A percentile compares a stretch with the other conserved stretches of the same genome.
These are phyloP conservation scores for Prosapia bicincta DNA, from an alignment of 2,888 invertebrate genomes.

Conservation along the genomic window DNA sequence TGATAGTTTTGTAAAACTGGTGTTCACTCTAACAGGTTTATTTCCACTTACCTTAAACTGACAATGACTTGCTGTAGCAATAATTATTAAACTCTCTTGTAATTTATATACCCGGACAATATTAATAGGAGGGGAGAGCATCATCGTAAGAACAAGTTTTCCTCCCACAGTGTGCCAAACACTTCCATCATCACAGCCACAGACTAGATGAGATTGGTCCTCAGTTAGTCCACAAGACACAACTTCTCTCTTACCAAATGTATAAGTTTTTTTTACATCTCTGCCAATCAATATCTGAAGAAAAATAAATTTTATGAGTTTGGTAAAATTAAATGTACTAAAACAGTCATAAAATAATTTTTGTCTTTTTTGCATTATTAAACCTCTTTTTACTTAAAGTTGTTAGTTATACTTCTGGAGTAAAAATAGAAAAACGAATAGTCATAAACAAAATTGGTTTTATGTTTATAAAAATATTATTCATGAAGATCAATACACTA, in stretches of 20 bases:
- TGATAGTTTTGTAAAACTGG: too few relatives aligned
- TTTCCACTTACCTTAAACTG: neutral
- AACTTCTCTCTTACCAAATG: neutral
- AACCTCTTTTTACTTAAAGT: too few relatives aligned
- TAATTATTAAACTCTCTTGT: neutral
- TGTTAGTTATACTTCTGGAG: too few relatives aligned
- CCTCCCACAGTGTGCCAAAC: neutral
- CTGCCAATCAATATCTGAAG: neutral
- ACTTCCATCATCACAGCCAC: neutral
- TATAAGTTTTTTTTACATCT: neutral
- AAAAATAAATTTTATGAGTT: too few relatives aligned
- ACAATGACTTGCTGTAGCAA: neutral
- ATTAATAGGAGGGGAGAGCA: neutral
- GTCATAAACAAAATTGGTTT: too few relatives aligned
- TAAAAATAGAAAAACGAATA: too few relatives aligned
- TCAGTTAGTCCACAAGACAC: neutral
- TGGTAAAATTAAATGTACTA: too few relatives aligned
- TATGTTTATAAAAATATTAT: too few relatives aligned
- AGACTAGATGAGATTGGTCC: neutral
- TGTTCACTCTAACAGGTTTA: too few relatives aligned
- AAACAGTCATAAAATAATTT: too few relatives aligned
- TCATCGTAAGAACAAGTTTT: neutral
- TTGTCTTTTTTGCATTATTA: too few relatives aligned
- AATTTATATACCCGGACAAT: neutral
- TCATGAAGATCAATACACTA: too few relatives aligned